Conservation (phyloP, 2,888 invertebrate genomes). For the Priocnemis perturbator region DNA sequence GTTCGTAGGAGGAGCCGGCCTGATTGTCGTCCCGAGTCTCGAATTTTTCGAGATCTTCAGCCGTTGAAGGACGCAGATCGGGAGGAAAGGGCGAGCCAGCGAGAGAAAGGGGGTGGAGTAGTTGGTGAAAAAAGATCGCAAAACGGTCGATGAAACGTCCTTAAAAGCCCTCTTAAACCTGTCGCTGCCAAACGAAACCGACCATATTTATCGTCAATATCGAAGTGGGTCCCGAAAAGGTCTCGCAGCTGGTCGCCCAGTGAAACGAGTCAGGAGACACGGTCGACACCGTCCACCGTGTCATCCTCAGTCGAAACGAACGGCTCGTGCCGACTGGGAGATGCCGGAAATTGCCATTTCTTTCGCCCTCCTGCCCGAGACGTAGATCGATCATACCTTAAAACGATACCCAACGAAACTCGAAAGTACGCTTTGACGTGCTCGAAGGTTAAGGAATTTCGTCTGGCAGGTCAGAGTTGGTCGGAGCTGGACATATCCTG, state of each 20-base stretch:
- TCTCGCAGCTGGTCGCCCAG: constrained; percentile 40
- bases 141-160: constrained; percentile 44
- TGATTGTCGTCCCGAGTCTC: too few relatives aligned
- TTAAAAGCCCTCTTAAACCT: constrained; percentile 51
- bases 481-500: too few relatives aligned
- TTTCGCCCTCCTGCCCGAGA: constrained; percentile 6
- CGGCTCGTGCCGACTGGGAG: constrained; percentile 26
- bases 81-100: too few relatives aligned
- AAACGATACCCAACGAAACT: constrained; percentile 13
- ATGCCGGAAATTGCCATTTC: too few relatives aligned
- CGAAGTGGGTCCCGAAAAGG: constrained; percentile 29
- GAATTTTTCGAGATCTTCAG: too few relatives aligned
- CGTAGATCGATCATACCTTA: constrained; percentile 33
- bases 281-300: constrained; percentile 38
- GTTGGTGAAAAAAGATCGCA: constrained; percentile 41
- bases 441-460: constrained; percentile 5
- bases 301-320: constrained; percentile 27
- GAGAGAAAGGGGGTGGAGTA: constrained; percentile 18
- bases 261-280: constrained; percentile 11
- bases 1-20: background rate
- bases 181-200: constrained; percentile 50
- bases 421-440: constrained; percentile 8
- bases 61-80: too few relatives aligned
- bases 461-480: background rate
- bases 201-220: constrained; percentile 56